Conservation (phyloP, 2,113 vertebrate genomes). For the Oryzias woworae region DNA sequence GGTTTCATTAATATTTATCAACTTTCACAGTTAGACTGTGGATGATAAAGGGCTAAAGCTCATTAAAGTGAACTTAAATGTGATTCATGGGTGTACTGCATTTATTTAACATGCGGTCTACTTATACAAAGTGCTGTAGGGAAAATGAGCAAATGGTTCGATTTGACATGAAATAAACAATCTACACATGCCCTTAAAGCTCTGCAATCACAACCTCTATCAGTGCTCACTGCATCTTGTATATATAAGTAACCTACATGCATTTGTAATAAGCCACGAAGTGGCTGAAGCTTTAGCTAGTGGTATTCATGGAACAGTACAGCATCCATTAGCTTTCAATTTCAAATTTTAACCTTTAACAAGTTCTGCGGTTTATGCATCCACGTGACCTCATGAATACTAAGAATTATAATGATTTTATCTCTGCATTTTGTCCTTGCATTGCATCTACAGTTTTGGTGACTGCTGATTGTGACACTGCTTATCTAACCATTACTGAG, state of each 20-base stretch:
- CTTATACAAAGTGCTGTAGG: not conserved
- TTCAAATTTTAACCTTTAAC: constrained; percentile 59
- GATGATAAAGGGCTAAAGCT: too few species aligned
- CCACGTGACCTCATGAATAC: constrained; percentile 58
- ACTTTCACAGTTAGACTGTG: too few species aligned
- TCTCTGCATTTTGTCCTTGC: constrained; percentile 44
- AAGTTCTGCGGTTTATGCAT: constrained; percentile 43
- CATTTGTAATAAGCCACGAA: not conserved
- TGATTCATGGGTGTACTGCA: too few species aligned
- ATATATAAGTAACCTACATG: constrained; percentile 1
- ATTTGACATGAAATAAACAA: constrained; percentile 5
- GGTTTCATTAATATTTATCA: too few species aligned
- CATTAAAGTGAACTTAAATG: too few species aligned
- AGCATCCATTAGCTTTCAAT: constrained; percentile 60
- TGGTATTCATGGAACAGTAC: constrained; percentile 56
- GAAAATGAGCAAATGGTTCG: not conserved
- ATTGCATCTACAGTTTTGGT: constrained; percentile 17
- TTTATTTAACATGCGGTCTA: not conserved
- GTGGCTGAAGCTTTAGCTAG: constrained; percentile 27
- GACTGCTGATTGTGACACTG: constrained; percentile 7
- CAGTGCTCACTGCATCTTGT: not conserved
- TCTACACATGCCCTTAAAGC: not conserved
- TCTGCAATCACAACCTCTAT: not conserved
- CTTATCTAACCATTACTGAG: constrained; percentile 2
- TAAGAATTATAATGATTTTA: constrained; percentile 48